phyloP scores from a whole-genome alignment of 2,113 vertebrate species.

The Baryphthengus martii region DNA sequence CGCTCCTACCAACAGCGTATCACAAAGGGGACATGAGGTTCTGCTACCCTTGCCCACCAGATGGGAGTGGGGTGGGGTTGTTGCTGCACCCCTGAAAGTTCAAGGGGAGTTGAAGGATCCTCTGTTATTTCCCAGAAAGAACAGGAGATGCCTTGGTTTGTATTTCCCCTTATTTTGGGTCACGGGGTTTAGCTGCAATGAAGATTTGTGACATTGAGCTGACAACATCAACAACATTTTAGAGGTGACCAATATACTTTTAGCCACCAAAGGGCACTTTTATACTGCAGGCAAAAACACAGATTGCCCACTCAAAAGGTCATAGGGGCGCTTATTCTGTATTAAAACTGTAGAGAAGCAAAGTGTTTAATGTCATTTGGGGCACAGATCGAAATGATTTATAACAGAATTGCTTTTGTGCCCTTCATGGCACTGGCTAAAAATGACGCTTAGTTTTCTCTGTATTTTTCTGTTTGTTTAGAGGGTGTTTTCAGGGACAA shows the following conservation, averaged over 20 bases:
- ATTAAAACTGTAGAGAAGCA: slow-evolving; percentile 36
- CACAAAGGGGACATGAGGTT: not conserved
- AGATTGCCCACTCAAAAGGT: slow-evolving; percentile 27
- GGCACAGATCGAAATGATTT: slow-evolving; percentile 32
- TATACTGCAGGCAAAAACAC: not conserved
- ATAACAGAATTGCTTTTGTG: slow-evolving; percentile 4
- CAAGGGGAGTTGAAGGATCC: not conserved
- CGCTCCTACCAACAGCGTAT: not conserved
- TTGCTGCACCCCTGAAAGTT: not conserved
- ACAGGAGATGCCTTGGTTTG: not conserved
- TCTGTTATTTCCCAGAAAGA: not conserved
- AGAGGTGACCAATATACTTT: not conserved
- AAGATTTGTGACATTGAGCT: not conserved
- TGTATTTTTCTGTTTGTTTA: not conserved
- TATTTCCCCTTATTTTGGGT: not conserved
- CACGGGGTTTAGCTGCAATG: not conserved
- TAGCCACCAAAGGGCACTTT: slow-evolving; percentile 35
- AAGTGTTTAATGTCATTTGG: slow-evolving; percentile 49
- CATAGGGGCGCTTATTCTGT: slow-evolving; percentile 18
- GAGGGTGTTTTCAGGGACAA: slow-evolving; percentile 23
- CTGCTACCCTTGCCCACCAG: not conserved
- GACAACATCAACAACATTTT: slow-evolving; percentile 5
- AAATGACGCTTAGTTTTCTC: not conserved
- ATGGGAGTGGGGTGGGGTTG: not conserved
- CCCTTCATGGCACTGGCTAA: not conserved